Evolutionary conservation across 2,113 vertebrate species (phyloP), one percentile per base, ranked within the genome.

Genomic region (Pedionomus torquatus): DNA sequence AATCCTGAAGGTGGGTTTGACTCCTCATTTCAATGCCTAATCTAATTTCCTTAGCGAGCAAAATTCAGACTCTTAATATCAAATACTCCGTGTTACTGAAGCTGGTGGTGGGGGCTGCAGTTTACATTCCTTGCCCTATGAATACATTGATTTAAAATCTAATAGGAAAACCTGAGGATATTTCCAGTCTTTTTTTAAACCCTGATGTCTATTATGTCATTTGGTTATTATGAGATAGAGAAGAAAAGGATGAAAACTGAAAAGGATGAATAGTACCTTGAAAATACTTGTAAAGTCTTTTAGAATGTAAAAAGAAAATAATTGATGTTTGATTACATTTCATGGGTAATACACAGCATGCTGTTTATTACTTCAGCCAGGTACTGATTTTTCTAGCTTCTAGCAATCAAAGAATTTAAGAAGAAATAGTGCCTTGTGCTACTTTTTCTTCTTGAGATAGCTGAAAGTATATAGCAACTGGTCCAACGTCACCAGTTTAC

Each of bases 241-340:
- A 44, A 83, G 26, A 71, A 93, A 93, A 72, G 5, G 31, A 52
- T 41, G 21, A 70, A 74, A 61, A 77, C 60, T 30, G 31, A 52
- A 74, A 95, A 52, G 6, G 3, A 41, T 58, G 7, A 71, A 46
- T 66, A 65, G 78, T 72, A 60, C 10, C 17, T 87, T 89, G 55
- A 83, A 81, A 81, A 43, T 78, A 76, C 17, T 43, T 70, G 71
- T 55, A 70, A 74, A 78, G 11, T 70, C 25, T 71, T 65, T 25
- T 35, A 54, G 58, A 92, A 87, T 43, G 30, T 63, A 16, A 83
- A 82, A 87, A 11, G 23, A 48, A 21, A 54, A 30, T 30, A 68
- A 91, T 52, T 31, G 52, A 41, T 82, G 54, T 70, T 91, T 93
- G 72, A 58, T 92, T 92, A 63, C 44, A 54, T 92, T 93, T 93